A percentile compares a stretch with the other conserved stretches of the same genome.
phyloP scores from a whole-genome alignment of 2,888 invertebrate species.

The Hyles lineata region DNA sequence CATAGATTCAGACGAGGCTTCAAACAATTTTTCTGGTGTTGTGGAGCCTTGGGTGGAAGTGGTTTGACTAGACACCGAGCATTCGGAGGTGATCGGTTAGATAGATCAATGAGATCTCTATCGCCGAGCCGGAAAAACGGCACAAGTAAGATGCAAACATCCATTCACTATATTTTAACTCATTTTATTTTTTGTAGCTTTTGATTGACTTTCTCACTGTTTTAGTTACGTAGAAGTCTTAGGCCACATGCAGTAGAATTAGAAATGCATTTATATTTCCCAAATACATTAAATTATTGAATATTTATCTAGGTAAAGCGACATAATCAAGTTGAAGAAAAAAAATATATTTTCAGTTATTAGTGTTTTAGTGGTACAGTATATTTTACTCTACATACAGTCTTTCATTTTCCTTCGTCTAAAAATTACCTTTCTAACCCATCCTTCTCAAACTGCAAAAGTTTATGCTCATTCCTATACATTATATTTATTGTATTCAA shows the following conservation, averaged over 20 bases:
- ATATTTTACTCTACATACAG: background rate
- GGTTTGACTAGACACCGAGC: slow-evolving; percentile 89
- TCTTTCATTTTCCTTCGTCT: background rate
- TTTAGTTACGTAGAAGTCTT: slow-evolving; percentile 40
- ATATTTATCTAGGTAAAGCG: too few relatives aligned
- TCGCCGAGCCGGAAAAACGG: slow-evolving; percentile 80
- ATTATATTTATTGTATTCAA: background rate
- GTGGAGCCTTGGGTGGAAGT: slow-evolving; percentile 89
- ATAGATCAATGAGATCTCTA: slow-evolving; percentile 91
- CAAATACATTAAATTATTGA: background rate
- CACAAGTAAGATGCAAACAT: slow-evolving; percentile 66
- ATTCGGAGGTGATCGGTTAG: slow-evolving; percentile 90
- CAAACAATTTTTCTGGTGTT: slow-evolving; percentile 95
- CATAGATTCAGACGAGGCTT: slow-evolving; percentile 96
- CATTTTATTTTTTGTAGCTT: slow-evolving; percentile 11
- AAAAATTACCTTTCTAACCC: slow-evolving; percentile 9
- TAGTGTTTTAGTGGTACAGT: background rate
- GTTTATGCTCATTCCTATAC: slow-evolving; percentile 2
- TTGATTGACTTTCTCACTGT: slow-evolving; percentile 28
- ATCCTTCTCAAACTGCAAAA: slow-evolving; percentile 22
- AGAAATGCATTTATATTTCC: slow-evolving; percentile 2
- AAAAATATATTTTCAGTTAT: too few relatives aligned
- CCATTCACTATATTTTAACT: too few relatives aligned
- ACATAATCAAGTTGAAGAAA: too few relatives aligned
- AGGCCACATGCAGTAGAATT: slow-evolving; percentile 10